phyloP scores from a whole-genome alignment of 64 coral and sea anemone species.

The Montipora sp. region DNA sequence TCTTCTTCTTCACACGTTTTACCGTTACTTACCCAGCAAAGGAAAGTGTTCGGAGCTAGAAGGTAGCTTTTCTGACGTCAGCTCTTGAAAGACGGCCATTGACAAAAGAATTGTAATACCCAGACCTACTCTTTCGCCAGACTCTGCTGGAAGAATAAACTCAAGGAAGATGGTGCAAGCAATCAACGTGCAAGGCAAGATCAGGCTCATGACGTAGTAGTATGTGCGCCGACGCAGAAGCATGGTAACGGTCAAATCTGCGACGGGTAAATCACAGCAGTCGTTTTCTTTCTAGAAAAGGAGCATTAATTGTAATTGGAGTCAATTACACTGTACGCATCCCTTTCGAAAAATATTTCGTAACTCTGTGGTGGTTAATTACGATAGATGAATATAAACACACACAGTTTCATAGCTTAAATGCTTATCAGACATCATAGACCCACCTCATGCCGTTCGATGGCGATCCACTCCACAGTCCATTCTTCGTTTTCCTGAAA shows the following conservation, averaged over 20 bases:
- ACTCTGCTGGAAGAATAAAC: conserved; percentile 95
- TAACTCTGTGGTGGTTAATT: too few relatives aligned
- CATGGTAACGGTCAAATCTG: conserved; percentile 78
- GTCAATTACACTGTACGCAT: too few relatives aligned
- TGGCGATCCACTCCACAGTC: conserved; percentile 45
- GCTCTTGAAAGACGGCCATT: conserved; percentile 94
- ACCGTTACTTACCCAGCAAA: conserved; percentile 65
- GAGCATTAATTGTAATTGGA: not conserved
- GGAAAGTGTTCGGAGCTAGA: conserved; percentile 96
- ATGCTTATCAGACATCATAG: too few relatives aligned
- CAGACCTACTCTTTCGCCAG: conserved; percentile 89
- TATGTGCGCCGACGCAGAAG: conserved; percentile 81
- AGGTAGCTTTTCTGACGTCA: conserved; percentile 93
- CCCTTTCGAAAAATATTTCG: too few relatives aligned
- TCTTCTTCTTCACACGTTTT: not conserved
- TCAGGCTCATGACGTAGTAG: conserved; percentile 96
- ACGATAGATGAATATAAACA: too few relatives aligned
- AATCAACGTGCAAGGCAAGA: conserved; percentile 88
- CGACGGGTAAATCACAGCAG: conserved; percentile 58
- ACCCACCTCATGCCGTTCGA: conserved; percentile 48
- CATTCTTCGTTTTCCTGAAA: conserved; percentile 85
- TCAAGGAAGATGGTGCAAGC: conserved; percentile 95
- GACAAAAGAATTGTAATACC: conserved; percentile 92
- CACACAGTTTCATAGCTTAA: too few relatives aligned
- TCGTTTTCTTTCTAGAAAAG: conserved; percentile 57